Evolutionary conservation across 2,888 invertebrate genomes (phyloP), one percentile per base, ranked within the genome.

Genomic region (Ectemnius continuus): DNA sequence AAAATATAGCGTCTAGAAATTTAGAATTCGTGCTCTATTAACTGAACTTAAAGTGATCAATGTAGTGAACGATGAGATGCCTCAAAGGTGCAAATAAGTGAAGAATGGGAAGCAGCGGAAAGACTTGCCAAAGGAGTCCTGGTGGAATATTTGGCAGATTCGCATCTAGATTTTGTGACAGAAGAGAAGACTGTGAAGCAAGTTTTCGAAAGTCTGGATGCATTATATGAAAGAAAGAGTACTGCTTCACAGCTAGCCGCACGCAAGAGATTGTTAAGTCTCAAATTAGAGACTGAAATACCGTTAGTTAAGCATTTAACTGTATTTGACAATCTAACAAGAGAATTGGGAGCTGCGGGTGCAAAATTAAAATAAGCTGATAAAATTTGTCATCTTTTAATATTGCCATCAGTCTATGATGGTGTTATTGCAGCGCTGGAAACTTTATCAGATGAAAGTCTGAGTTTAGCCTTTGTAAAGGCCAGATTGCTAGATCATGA

Each of bases 401-500:
- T 45, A 18, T 20, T 61, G 36, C 61, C 61, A 2, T 14, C 36
- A 28, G 13, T 14, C 0, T 61, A 61, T 16, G 16, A 61, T 16
- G 16, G n/a, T 13, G 61, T 61, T 8, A 45, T 46, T 2, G 46
- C 61, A 2, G 61, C 61, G 46, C n/a, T 61, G 2, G 61, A 61
- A n/a, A 61, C 61, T 1, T 11, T 61, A 2, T 13, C 45, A 13
- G n/a, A 14, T 6, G 28, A 18, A n/a, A 18, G 46, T 3, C 46
- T 46, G 20, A 61, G 18, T 4, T 2, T 61, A 0, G 46, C 1
- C n/a, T 61, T 61, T 13, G 61, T 61, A 1, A 66, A 66, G 26
- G 23, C 6, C 23, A 20, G 66, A 23, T 13, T 66, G 23, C n/a
- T 66, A 2, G 58, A 66, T 46, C 23, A 66, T 16, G 66, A 59